A percentile compares a stretch with the other conserved stretches of the same genome.
Evolutionary conservation across 2,113 vertebrate species (phyloP).

Genomic region (Lota lota): DNA sequence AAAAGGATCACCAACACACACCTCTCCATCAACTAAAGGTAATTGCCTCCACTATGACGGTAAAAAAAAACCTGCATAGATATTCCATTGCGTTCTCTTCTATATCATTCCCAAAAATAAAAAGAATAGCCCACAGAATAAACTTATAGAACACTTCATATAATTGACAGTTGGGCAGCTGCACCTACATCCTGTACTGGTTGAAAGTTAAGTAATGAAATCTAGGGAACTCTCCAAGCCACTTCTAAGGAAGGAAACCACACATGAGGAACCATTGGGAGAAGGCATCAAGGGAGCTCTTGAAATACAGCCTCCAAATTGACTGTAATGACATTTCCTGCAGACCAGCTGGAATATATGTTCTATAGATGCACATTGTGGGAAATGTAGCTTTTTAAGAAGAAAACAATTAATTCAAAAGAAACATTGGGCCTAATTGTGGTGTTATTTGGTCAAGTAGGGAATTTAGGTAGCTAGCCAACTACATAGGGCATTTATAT

Average conservation of each 20-base stretch:
- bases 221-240: constrained; percentile 46
- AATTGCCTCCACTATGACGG: constrained; percentile 34
- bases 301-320: constrained; percentile 74
- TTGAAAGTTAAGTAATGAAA: constrained; percentile 58
- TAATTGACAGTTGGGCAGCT: constrained; percentile 46
- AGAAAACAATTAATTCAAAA: constrained; percentile 48
- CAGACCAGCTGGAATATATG: constrained; percentile 63
- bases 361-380: constrained; percentile 66
- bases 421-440: constrained; percentile 14
- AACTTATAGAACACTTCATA: constrained; percentile 36
- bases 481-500: too few species aligned
- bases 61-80: constrained; percentile 27
- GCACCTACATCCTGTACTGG: constrained; percentile 37
- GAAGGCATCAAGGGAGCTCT: constrained; percentile 47
- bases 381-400: constrained; percentile 57
- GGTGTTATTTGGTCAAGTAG: constrained; percentile 15
- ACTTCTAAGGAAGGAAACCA: constrained; percentile 49
- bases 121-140: constrained; percentile 17
- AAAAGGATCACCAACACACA: constrained; percentile 32
- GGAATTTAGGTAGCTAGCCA: too few species aligned
- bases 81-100: constrained; percentile 18
- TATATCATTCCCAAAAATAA: constrained; percentile 18
- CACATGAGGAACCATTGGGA: constrained; percentile 49
- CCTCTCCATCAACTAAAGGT: constrained; percentile 61
- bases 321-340: constrained; percentile 70